phyloP scores from a whole-genome alignment of 2,113 vertebrate genomes.

The Pterocles orientalis region DNA sequence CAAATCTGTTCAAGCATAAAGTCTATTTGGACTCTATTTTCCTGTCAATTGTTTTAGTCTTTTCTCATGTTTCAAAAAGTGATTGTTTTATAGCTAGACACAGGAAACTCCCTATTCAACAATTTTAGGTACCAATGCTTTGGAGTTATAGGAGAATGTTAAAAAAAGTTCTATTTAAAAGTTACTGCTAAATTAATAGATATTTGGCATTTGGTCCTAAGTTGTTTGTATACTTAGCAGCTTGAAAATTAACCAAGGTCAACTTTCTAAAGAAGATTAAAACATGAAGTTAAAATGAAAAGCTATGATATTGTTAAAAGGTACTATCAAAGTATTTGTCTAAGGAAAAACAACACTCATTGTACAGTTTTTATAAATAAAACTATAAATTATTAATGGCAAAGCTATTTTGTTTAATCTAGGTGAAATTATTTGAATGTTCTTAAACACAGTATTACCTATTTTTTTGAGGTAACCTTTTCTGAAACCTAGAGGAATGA shows the following conservation, averaged over 20 bases:
- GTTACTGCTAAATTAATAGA: constrained; percentile 58
- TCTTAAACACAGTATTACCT: not conserved
- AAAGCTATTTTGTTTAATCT: not conserved
- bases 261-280: constrained; percentile 23
- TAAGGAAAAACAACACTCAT: not conserved
- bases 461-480: not conserved
- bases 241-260: constrained; percentile 59
- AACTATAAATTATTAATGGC: not conserved
- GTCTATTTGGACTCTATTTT: constrained; percentile 66
- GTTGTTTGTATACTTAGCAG: constrained; percentile 58
- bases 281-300: constrained; percentile 22
- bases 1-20: constrained; percentile 49
- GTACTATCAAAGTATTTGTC: constrained; percentile 21
- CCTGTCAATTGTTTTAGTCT: constrained; percentile 67
- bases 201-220: constrained; percentile 63
- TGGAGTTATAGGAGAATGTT: constrained; percentile 51
- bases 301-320: not conserved
- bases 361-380: not conserved
- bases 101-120: constrained; percentile 60
- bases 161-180: constrained; percentile 60
- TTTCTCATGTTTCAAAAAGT: constrained; percentile 66
- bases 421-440: not conserved
- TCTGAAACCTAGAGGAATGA: not conserved
- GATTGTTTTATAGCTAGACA: constrained; percentile 66
- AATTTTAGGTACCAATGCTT: constrained; percentile 35